These are phyloP conservation scores for Erythrocercus mccallii DNA, from an alignment of 2,113 vertebrate genomes.

Conservation along the genomic window DNA sequence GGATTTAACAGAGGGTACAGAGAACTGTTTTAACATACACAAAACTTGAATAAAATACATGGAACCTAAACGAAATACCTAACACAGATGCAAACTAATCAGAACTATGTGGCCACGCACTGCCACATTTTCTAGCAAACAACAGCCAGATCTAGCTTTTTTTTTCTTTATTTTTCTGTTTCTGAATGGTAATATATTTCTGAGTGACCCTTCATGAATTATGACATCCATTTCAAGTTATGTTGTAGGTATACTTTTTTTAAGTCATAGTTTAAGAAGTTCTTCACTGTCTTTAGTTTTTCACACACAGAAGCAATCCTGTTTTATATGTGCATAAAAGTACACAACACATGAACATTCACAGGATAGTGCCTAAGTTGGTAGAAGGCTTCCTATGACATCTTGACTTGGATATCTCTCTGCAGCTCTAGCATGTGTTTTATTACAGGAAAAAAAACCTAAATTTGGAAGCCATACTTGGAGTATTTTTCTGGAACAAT, in stretches of 20 bases:
- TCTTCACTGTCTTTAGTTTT: not conserved
- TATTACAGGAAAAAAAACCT: not conserved
- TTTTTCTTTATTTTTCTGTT: not conserved
- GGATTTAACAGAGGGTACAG: no score
- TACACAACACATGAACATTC: not conserved
- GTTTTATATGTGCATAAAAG: not conserved
- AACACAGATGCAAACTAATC: no score
- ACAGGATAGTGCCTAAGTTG: not conserved
- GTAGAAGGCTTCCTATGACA: not conserved
- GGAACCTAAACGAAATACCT: no score
- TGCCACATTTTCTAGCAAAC: not conserved
- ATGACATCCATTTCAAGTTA: not conserved
- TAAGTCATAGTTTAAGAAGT: not conserved
- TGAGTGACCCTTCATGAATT: not conserved
- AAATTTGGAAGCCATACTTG: not conserved
- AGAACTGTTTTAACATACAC: no score
- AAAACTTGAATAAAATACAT: no score
- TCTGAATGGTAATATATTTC: not conserved
- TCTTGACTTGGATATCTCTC: not conserved
- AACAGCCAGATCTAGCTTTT: not conserved
- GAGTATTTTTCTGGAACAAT: not conserved
- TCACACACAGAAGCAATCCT: not conserved
- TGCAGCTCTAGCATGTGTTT: not conserved
- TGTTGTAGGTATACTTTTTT: not conserved
- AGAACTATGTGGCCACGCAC: no score